These are phyloP conservation scores for Lagopus leucura DNA, from an alignment of 2,113 vertebrate species.

Conservation along the genomic window DNA sequence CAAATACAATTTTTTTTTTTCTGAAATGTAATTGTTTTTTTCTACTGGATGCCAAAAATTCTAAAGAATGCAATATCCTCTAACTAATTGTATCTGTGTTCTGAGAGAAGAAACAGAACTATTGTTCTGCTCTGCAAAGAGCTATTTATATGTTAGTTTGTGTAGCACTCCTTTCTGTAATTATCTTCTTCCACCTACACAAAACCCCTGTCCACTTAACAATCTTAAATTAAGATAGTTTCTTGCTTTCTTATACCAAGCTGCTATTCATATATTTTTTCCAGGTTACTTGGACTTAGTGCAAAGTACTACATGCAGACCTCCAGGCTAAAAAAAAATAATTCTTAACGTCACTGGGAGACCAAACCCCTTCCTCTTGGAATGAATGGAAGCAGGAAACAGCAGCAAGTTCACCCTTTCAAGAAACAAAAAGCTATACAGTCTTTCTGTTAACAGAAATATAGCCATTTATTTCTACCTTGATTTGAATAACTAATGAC, in stretches of 20 bases:
- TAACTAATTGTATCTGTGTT: slow-evolving; percentile 50
- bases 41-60: slow-evolving; percentile 43
- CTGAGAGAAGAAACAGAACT: slow-evolving; percentile 36
- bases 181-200: neutral
- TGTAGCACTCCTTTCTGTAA: neutral
- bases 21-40: slow-evolving; percentile 56
- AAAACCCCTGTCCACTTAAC: slow-evolving; percentile 12
- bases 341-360: neutral
- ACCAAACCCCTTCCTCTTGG: slow-evolving; percentile 3
- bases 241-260: neutral
- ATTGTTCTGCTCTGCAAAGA: slow-evolving; percentile 19
- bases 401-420: neutral
- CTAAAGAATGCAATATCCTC: slow-evolving; percentile 44
- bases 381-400: slow-evolving; percentile 17
- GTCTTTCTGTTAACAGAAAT: neutral
- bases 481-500: neutral
- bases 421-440: neutral
- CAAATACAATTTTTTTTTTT: slow-evolving; percentile 55
- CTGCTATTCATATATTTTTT: neutral
- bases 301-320: neutral
- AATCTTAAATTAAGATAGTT: slow-evolving; percentile 25
- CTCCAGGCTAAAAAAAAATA: neutral
- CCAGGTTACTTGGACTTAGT: neutral
- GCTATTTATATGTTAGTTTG: slow-evolving; percentile 26
- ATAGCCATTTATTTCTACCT: neutral